Evolutionary conservation across 2,113 vertebrate genomes (phyloP).

Genomic region (Pavo muticus): DNA sequence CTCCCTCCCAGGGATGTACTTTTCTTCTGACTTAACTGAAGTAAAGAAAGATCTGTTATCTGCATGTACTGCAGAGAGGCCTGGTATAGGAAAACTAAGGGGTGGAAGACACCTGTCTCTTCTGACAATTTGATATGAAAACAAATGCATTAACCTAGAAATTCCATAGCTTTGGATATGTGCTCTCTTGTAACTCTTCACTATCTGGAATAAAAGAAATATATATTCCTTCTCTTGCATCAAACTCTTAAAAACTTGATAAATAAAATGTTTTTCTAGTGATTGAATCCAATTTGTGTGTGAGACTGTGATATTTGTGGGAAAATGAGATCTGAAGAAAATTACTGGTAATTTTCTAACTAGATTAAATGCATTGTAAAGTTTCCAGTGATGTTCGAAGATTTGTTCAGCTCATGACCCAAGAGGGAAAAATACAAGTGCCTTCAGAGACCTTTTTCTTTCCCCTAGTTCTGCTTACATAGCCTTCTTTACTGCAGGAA

Average conservation of each 20-base stretch:
- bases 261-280: slow-evolving; percentile 5
- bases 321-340: slow-evolving; percentile 3
- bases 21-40: slow-evolving; percentile 24
- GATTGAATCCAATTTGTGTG: slow-evolving; percentile 11
- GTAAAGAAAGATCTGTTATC: slow-evolving; percentile 26
- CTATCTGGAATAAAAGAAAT: not conserved
- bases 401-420: not conserved
- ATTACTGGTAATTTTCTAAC: not conserved
- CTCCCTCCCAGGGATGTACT: not conserved
- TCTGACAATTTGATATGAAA: not conserved
- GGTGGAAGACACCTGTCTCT: not conserved
- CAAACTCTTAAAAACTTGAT: slow-evolving; percentile 21
- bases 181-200: not conserved
- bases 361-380: slow-evolving; percentile 13
- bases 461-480: rapidly evolving
- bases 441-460: not conserved
- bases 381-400: not conserved
- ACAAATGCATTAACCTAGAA: not conserved
- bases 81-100: not conserved
- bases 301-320: not conserved
- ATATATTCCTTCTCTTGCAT: slow-evolving; percentile 9
- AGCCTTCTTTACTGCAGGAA: not conserved
- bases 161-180: not conserved
- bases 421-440: not conserved
- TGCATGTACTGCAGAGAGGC: not conserved